Evolutionary conservation across 92 coral and sea anemone species (phyloP), one percentile per base, ranked within the genome.

Genomic region (Paramuricea clavata): DNA sequence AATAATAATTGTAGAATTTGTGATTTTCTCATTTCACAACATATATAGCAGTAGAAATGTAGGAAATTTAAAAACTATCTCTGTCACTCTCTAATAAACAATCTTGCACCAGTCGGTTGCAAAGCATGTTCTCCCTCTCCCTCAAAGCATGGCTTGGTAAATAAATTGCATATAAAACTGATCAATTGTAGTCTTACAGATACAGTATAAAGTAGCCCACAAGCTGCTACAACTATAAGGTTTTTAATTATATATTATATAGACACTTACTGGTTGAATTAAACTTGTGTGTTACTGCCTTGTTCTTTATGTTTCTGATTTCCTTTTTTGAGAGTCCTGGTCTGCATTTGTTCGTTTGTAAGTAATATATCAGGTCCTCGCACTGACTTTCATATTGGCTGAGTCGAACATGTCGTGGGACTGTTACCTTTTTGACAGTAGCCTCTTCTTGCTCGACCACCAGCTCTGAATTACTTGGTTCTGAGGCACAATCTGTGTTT

Each of bases 221-320:
- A n/a, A n/a, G n/a, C n/a, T n/a, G n/a, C n/a, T n/a, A n/a, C n/a
- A n/a, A n/a, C n/a, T n/a, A n/a, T n/a, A n/a, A n/a, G n/a, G n/a
- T n/a, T n/a, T n/a, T n/a, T n/a, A n/a, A n/a, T n/a, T n/a, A n/a
- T n/a, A 19, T 19, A 5, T 57, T 5, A 16, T 5, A 57, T 5
- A 19, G 17, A 61, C 17, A 61, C 69, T 61, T 61, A 61, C 69
- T 61, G 31, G 69, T 22, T 3, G 69, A 61, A 61, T 61, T 30
- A 9, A 25, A 22, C 30, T 23, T 61, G 69, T 61, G 69, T 61
- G 69, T 61, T 61, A 13, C 64, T 17, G 64, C 64, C 64, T 56
- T 56, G 64, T 56, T 11, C 27, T 56, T 56, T 17, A 56, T 56
- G 64, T 56, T 56, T 56, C 12, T 17, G 22, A 56, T 23, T 56